phyloP scores from a whole-genome alignment of 2,888 invertebrate species.

The Hypselothyrea guttata region DNA sequence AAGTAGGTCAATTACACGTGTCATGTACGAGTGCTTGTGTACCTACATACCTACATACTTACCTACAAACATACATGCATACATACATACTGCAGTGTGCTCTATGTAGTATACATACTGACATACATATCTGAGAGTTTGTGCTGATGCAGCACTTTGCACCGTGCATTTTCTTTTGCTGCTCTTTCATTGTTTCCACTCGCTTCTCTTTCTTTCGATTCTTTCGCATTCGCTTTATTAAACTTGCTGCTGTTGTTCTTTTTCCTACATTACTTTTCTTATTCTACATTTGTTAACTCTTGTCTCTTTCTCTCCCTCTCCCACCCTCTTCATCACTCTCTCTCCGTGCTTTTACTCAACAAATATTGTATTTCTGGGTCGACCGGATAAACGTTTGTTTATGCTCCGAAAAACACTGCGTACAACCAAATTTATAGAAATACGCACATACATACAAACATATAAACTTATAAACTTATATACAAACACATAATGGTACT shows the following conservation, averaged over 20 bases:
- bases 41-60: constrained; percentile 9
- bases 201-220: not conserved
- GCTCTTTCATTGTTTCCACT: not conserved
- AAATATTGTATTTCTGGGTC: constrained; percentile 41
- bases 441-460: not conserved
- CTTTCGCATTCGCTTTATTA: not conserved
- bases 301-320: constrained; percentile 14
- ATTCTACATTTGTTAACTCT: constrained; percentile 1
- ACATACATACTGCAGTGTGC: not conserved
- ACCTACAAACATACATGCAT: constrained; percentile 6
- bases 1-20: constrained; percentile 81
- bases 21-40: constrained; percentile 50
- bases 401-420: constrained; percentile 27
- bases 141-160: constrained; percentile 4
- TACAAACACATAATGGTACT: not conserved
- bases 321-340: too few relatives aligned
- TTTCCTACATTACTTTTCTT: constrained; percentile 15
- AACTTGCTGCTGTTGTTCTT: not conserved
- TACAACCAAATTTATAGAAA: not conserved
- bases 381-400: constrained; percentile 56
- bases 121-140: not conserved
- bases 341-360: too few relatives aligned
- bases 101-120: not conserved
- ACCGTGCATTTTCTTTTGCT: not conserved
- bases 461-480: not conserved